Evolutionary conservation across 2,888 invertebrate genomes (phyloP).

Genomic region (Dicyrtoma fusca): DNA sequence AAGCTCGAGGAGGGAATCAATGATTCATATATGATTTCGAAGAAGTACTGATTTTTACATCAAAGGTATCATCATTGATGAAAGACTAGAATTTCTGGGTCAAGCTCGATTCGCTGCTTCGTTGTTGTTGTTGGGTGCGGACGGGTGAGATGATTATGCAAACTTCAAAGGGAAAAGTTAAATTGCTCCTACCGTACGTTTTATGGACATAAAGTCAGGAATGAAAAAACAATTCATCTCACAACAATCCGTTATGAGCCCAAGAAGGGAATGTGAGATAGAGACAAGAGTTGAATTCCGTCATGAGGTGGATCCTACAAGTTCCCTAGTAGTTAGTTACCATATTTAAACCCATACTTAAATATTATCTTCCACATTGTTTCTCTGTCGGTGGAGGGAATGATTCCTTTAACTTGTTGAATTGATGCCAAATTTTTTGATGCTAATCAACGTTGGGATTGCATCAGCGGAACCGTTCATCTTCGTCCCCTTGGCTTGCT

Average conservation of each 20-base stretch:
- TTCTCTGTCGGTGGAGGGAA: not conserved
- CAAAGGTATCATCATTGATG: constrained; percentile 5
- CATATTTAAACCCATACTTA: not conserved
- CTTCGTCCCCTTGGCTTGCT: not conserved
- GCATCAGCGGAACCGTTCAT: constrained; percentile 3
- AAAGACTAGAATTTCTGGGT: not conserved
- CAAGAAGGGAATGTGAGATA: not conserved
- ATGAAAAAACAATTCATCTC: constrained; percentile 24
- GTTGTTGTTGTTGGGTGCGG: not conserved
- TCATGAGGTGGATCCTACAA: not conserved
- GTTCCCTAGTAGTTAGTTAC: no score
- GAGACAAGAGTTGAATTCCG: not conserved
- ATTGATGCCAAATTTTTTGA: constrained; percentile 5
- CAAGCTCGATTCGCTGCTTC: not conserved
- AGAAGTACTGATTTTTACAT: not conserved
- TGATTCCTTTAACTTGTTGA: not conserved
- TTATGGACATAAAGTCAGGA: constrained; percentile 36
- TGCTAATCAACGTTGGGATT: not conserved
- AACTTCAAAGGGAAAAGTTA: constrained; percentile 30
- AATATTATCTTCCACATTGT: not conserved
- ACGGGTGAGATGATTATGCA: constrained; percentile 34
- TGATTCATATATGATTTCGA: no score
- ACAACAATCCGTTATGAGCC: constrained; percentile 17
- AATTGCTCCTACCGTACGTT: constrained; percentile 53
- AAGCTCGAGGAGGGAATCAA: no score